phyloP scores from a whole-genome alignment of 2,113 vertebrate species.

The Phainopepla nitens region DNA sequence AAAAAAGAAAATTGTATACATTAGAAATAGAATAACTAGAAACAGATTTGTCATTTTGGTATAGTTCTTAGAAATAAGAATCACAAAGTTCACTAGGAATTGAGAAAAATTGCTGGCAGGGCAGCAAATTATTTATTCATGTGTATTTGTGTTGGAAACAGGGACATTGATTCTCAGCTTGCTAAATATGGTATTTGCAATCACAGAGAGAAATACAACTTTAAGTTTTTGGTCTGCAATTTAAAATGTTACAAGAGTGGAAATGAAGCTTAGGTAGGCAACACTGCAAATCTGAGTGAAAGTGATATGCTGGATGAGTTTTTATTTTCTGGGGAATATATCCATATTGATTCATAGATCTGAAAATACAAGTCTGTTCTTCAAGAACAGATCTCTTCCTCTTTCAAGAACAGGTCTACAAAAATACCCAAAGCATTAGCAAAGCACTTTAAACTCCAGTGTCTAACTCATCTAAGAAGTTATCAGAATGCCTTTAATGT shows the following conservation, averaged over 20 bases:
- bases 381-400: background rate
- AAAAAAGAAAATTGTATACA: background rate
- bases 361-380: background rate
- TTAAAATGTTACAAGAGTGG: background rate
- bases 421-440: background rate
- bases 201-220: background rate
- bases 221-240: background rate
- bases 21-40: background rate
- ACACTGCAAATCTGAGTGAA: background rate
- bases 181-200: background rate
- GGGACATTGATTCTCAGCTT: background rate
- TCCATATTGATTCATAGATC: background rate
- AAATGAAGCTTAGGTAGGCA: background rate
- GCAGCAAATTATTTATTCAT: background rate
- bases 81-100: background rate
- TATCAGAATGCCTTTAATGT: background rate
- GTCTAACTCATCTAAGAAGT: background rate
- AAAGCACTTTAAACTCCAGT: background rate
- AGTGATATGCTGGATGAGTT: background rate
- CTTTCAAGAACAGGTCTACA: background rate
- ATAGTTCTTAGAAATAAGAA: background rate
- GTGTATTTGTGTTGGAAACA: background rate
- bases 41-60: background rate
- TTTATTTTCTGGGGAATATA: background rate
- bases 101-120: background rate